Percentiles rank a stretch among this genome's conserved stretches.
Evolutionary conservation across 2,113 vertebrate species (phyloP).

Genomic region (Phrynosoma platyrhinos): DNA sequence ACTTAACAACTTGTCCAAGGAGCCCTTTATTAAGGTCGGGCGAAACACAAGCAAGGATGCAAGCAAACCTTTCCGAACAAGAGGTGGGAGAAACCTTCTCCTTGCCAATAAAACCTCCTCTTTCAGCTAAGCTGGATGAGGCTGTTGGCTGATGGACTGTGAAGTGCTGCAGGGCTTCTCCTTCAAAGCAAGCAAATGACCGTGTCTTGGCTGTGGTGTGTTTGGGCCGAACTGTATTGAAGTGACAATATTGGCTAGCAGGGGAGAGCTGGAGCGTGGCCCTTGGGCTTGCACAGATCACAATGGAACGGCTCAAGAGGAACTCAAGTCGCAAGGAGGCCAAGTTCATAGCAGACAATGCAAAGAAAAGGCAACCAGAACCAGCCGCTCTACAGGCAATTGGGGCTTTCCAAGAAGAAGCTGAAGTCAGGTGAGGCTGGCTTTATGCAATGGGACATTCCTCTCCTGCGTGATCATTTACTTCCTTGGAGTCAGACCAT

Average conservation of each 20-base stretch:
- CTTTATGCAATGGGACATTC: neutral
- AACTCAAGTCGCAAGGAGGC: neutral
- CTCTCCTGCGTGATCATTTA: neutral
- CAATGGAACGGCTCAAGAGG: neutral
- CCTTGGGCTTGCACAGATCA: neutral
- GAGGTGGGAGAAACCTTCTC: neutral
- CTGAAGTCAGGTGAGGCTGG: neutral
- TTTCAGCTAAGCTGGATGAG: neutral
- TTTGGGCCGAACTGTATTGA: neutral
- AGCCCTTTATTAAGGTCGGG: neutral
- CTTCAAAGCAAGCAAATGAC: neutral
- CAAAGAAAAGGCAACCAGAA: neutral
- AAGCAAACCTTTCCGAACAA: neutral
- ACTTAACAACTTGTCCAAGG: neutral
- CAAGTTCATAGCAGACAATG: neutral
- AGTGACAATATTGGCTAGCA: neutral
- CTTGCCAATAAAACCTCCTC: neutral
- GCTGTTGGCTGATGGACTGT: neutral
- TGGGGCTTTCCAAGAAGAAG: neutral
- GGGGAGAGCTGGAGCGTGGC: neutral
- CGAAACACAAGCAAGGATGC: neutral
- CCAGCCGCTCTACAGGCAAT: neutral
- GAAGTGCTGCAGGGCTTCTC: neutral
- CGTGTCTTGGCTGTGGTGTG: neutral
- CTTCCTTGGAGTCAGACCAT: neutral